Evolutionary conservation across 2,113 vertebrate genomes (phyloP), one percentile per base, ranked within the genome.

Genomic region (Cricetomys ansorgei): DNA sequence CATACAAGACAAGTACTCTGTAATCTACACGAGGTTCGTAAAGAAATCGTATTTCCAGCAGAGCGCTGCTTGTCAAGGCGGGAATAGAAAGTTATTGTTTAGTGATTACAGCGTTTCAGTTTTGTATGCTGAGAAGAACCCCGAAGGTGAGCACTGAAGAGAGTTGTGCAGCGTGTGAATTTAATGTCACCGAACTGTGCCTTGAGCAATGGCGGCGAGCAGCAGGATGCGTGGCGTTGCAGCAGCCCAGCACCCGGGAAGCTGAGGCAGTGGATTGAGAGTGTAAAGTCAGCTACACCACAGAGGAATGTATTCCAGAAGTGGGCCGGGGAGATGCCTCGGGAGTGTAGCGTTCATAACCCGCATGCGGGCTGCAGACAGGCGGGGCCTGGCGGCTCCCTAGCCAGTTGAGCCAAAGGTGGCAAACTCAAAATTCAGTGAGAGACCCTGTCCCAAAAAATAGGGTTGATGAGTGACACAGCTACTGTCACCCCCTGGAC

Each of bases 1-100:
- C 27, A 70, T 73, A 92, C 73, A 92, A 94, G 45, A 88, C 31
- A 93, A 69, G 73, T 93, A 70, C 17, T 87, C 13, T 31, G 34
- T 88, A 70, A 37, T 53, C 34, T 5, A 76, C 3, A 31, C 79
- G 75, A 91, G 57, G n/a, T 95, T 70, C 19, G 40, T 89, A 67
- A 16, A 89, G 25, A 80, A 79, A 34, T 89, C 5, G 40, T 1
- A 93, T 94, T 94, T 25, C 62, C 50, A 40, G 45, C 62, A 70
- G 23, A 72, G 72, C 57, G 21, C 21, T 79, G n/a, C 15, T n/a
- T 7, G 15, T 80, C 59, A 76, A 87, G 50, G 19, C 21, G 10
- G 55, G 70, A 84, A 77, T 48, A 62, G 16, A 43, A 4, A 77
- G 21, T 92, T 80, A 62, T 1, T 59, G 25, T 96, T 88, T 73